phyloP scores from a whole-genome alignment of 2,797 vertebrate genomes.

The Takifugu rubripes region DNA sequence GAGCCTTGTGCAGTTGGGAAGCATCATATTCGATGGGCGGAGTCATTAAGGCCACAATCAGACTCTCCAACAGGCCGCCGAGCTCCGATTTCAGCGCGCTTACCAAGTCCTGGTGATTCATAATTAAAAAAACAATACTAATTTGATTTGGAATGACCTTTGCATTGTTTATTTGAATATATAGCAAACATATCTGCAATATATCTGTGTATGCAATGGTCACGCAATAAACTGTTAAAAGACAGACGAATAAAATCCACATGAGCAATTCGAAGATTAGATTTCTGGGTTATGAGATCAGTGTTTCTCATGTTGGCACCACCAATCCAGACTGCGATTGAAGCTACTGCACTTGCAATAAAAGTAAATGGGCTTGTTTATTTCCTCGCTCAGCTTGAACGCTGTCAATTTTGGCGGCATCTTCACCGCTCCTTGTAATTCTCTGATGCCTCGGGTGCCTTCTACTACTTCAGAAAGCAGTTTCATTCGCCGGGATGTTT shows the following conservation, averaged over 20 bases:
- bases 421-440: constrained; percentile 1
- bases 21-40: constrained; percentile 81
- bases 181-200: neutral
- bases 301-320: neutral
- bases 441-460: constrained; percentile 10
- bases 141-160: neutral
- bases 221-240: too few relatives aligned
- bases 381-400: constrained; percentile 14
- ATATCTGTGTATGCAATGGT: constrained; percentile 14
- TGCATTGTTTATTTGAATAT: too few relatives aligned
- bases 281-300: neutral
- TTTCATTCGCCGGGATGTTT: constrained; percentile 13
- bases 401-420: constrained; percentile 14
- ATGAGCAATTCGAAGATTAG: too few relatives aligned
- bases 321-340: neutral
- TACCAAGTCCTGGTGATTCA: constrained; percentile 81
- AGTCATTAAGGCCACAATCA: constrained; percentile 89
- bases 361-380: constrained; percentile 10
- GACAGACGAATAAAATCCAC: too few relatives aligned
- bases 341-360: neutral
- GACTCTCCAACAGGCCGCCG: constrained; percentile 86
- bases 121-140: constrained; percentile 1
- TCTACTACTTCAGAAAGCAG: constrained; percentile 22
- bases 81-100: constrained; percentile 90
- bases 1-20: constrained; percentile 83